These are phyloP conservation scores for Agriopis leucophaearia DNA, from an alignment of 2,888 invertebrate genomes.

Conservation along the genomic window DNA sequence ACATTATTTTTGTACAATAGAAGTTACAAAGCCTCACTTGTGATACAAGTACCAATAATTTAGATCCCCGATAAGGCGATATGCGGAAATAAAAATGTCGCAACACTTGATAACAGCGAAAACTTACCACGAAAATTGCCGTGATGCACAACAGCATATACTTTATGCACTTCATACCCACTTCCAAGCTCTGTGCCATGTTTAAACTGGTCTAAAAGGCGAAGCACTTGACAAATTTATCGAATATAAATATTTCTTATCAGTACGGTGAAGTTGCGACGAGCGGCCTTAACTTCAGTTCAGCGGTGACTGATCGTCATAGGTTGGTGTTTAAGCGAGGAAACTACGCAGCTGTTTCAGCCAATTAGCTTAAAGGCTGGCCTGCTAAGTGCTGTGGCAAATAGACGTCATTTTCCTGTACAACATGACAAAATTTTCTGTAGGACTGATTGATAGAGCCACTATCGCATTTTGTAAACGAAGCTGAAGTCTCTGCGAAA, in stretches of 20 bases:
- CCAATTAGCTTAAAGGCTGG: slow-evolving; percentile 59
- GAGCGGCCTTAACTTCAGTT: slow-evolving; percentile 30
- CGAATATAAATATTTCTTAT: slow-evolving; percentile 17
- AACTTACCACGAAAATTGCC: slow-evolving; percentile 92
- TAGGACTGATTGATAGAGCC: neutral
- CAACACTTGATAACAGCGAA: slow-evolving; percentile 40
- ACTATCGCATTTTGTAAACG: neutral
- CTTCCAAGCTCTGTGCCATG: slow-evolving; percentile 79
- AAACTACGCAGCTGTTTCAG: slow-evolving; percentile 56
- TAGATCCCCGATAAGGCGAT: slow-evolving; percentile 46
- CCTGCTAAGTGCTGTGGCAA: slow-evolving; percentile 51
- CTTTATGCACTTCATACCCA: slow-evolving; percentile 91
- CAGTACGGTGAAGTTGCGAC: slow-evolving; percentile 22
- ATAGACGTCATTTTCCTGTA: slow-evolving; percentile 49
- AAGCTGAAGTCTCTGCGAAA: neutral
- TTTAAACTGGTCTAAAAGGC: slow-evolving; percentile 46
- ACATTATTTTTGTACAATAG: neutral
- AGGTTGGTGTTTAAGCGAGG: slow-evolving; percentile 32
- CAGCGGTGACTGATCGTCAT: slow-evolving; percentile 29
- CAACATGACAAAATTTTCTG: neutral
- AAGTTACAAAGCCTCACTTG: slow-evolving; percentile 2
- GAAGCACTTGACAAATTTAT: slow-evolving; percentile 8
- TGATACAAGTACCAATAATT: slow-evolving; percentile 16
- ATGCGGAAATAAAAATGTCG: slow-evolving; percentile 48
- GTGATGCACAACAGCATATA: slow-evolving; percentile 92